Evolutionary conservation across 2,888 invertebrate genomes (phyloP), one percentile per base, ranked within the genome.

Genomic region (Hemaris fuciformis): DNA sequence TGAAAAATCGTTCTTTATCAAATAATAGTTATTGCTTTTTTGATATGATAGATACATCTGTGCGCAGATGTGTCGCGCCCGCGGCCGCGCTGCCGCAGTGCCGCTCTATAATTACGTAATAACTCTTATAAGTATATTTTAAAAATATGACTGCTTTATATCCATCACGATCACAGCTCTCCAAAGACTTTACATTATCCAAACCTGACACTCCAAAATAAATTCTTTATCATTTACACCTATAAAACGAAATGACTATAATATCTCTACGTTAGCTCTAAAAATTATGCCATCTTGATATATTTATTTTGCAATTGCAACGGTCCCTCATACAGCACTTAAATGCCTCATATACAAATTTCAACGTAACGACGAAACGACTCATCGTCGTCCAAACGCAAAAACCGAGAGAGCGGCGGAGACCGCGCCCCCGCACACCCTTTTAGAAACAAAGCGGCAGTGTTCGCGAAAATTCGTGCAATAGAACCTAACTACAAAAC

Each of bases 111-210:
- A 85, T 88, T 89, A 90, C 89, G 86, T 88, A 84, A 84, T 89
- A 89, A 91, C 87, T 87, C 91, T 90, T 91, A 91, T 78, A 84
- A 84, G 81, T 87, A 85, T 89, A 90, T 88, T 91, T 83, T 89
- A 91, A 91, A 92, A 91, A 92, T 92, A 92, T 92, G 91, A 92
- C 91, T 92, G 89, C 88, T 84, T 91, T 91, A 88, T 89, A 90
- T 89, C 91, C 91, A 84, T 91, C 91, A 81, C 86, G 85, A 92
- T 92, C 91, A 92, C 91, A 92, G 91, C 91, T 88, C 87, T 89
- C 91, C 91, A 83, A 87, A 90, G 90, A 90, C 91, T 86, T 89
- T 87, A 86, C 91, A 84, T 85, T 88, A 88, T 88, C 87, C 90
- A 79, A 84, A 87, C 87, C 89, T 84, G 87, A 88, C 91, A 80